Conservation (phyloP, 2,888 invertebrate species). For the Agonopterix arenella region DNA sequence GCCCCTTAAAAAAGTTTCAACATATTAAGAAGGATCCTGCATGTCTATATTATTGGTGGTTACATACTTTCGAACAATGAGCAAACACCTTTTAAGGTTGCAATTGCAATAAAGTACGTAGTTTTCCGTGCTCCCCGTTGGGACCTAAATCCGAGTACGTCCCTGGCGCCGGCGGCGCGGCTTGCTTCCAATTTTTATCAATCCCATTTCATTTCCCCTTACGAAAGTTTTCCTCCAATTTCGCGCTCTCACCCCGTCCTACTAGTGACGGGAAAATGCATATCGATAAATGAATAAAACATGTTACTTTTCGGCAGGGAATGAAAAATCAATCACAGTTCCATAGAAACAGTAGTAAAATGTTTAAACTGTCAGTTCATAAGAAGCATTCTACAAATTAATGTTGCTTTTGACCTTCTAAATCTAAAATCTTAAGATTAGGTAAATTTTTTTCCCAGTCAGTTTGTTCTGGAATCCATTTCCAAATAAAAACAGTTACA, state of each 20-base stretch:
- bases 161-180: conserved; percentile 64
- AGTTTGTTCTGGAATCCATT: background rate
- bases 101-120: too few species aligned
- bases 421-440: background rate
- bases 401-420: background rate
- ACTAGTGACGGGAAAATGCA: conserved; percentile 37
- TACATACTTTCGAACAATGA: too few species aligned
- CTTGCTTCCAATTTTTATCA: conserved; percentile 78
- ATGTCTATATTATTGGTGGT: too few species aligned
- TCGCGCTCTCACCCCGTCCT: conserved; percentile 55
- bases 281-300: conserved; percentile 13
- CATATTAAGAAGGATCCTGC: too few species aligned
- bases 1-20: too few species aligned
- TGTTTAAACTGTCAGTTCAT: too few species aligned
- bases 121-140: too few species aligned
- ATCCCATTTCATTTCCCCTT: conserved; percentile 78
- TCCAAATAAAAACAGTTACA: background rate
- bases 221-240: conserved; percentile 77
- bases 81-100: too few species aligned
- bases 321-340: background rate
- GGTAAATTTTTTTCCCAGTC: background rate
- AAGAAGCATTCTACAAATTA: too few species aligned
- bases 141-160: conserved; percentile 21
- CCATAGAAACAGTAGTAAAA: background rate
- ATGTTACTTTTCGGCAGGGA: background rate